Base-by-base conservation (phyloP, 2,797 vertebrate genomes). In the Peromyscus melanophrys region DNA sequence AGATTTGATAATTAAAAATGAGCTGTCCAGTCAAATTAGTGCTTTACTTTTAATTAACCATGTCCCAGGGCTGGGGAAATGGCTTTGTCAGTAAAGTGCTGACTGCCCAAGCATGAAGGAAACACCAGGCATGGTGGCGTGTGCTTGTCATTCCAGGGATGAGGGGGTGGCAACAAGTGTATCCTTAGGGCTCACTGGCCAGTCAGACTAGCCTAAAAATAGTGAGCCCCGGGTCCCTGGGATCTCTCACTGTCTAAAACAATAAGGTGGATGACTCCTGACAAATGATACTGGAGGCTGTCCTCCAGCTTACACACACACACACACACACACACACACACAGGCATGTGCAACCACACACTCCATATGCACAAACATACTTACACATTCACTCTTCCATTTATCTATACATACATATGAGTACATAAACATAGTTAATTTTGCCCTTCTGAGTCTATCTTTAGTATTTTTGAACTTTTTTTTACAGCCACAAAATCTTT, bases 1-100 rank as follows among this genome's bases (percentile, higher is more conserved):
- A 59, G 13, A 83, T 88, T 84, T 85, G 87, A 34, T 78, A 89
- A 95, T 93, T 67, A 73, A 93, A 94, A 92, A 8, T 49, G 65
- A 9, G 11, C 49, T 94, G 6, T 6, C 4, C 21, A 49, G 43
- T 71, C 94, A 94, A 93, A 87, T 90, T 81, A 89, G 21, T 69
- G 4, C 46, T 80, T 63, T 96, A 34, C 61, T 94, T 94, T 96
- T 95, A 87, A 14, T 34, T 69, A 95, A 92, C 4, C 2, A 43
- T 76, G 1, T 61, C 27, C 52, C n/a, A 57, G 16, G n/a, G 25
- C n/a, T 59, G 16, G 9, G 16, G 8, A 88, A n/a, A 73, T 73
- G n/a, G 9, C n/a, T 87, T 55, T 17, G 19, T 49, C 52, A 34
- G 21, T 76, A 46, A 77, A 63, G 19, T 65, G 31, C 31, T 31